Conservation (phyloP, 2,113 vertebrate species). For the Pituophis catenifer region DNA sequence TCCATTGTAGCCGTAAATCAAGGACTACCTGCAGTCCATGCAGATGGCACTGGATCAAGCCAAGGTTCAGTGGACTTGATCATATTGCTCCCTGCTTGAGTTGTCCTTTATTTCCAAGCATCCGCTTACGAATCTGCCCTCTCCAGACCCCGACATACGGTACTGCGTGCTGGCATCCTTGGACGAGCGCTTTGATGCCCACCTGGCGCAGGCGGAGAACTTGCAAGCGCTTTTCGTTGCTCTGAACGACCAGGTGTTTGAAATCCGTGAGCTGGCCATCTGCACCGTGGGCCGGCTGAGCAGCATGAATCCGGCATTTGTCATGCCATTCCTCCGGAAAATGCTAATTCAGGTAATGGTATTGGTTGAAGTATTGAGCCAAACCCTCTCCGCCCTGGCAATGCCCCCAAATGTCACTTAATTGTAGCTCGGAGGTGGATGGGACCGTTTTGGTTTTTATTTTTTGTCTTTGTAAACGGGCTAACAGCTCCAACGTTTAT, state of each 20-base stretch:
- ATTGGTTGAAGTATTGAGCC: background rate
- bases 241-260: constrained; percentile 95
- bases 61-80: background rate
- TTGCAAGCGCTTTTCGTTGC: constrained; percentile 96
- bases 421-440: background rate
- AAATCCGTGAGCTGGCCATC: constrained; percentile 97
- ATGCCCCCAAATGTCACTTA: background rate
- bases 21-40: background rate
- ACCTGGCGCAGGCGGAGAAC: constrained; percentile 96
- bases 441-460: background rate
- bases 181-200: constrained; percentile 96
- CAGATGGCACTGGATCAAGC: background rate
- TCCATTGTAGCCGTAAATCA: background rate
- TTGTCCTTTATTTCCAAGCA: background rate
- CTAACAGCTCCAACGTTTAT: background rate
- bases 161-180: constrained; percentile 96
- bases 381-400: background rate
- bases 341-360: constrained; percentile 95
- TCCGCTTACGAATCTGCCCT: constrained; percentile 12
- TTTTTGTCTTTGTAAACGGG: background rate
- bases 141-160: constrained; percentile 93
- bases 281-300: constrained; percentile 96
- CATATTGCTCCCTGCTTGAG: too few species aligned
- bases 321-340: constrained; percentile 99
- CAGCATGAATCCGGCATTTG: constrained; percentile 98